phyloP scores from a whole-genome alignment of 2,888 invertebrate species.

The Sesia bembeciformis region DNA sequence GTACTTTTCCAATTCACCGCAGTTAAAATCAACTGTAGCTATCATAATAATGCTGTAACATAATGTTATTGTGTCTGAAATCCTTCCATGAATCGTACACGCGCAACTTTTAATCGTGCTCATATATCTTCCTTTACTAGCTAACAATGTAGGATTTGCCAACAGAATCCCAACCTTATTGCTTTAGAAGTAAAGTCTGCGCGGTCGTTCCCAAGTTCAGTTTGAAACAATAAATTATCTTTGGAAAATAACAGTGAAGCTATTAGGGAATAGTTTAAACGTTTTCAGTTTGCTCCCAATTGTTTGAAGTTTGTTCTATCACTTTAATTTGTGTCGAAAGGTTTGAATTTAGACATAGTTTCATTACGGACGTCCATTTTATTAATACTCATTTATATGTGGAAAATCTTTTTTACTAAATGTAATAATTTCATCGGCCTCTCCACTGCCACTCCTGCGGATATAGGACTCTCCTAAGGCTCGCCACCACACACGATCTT shows the following conservation, averaged over 20 bases:
- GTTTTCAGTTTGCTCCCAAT: not conserved
- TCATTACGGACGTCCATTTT: no score
- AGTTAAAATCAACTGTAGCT: no score
- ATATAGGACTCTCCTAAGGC: no score
- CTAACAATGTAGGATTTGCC: not conserved
- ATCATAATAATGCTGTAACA: not conserved
- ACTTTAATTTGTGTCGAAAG: no score
- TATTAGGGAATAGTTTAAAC: not conserved
- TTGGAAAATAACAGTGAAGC: not conserved
- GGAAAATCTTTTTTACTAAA: no score
- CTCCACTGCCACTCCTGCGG: no score
- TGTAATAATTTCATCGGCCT: no score
- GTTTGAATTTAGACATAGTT: no score
- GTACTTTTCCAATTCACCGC: no score
- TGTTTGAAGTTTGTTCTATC: not conserved
- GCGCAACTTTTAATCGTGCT: conserved; percentile 22
- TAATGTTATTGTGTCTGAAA: conserved; percentile 2
- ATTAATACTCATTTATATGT: no score
- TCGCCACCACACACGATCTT: no score
- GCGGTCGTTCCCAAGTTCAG: not conserved
- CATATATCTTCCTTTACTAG: conserved; percentile 16
- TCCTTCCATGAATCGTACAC: conserved; percentile 15
- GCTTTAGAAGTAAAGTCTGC: not conserved
- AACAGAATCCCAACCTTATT: not conserved
- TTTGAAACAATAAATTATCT: not conserved